These are phyloP conservation scores for Ectobius pallidus DNA, from an alignment of 2,888 invertebrate genomes.

Conservation along the genomic window DNA sequence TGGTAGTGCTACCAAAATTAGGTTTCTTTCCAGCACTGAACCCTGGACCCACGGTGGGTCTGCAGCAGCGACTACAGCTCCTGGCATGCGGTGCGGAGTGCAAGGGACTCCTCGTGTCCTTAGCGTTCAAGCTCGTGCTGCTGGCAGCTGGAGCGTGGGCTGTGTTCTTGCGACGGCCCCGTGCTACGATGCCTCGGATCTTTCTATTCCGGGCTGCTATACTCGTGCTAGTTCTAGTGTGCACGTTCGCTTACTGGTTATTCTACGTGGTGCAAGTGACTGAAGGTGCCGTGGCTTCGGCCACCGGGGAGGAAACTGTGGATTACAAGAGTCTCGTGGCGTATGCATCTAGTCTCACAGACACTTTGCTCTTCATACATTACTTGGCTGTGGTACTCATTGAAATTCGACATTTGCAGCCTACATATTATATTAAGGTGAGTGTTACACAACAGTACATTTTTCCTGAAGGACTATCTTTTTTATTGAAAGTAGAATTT, in stretches of 20 bases:
- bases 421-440: slow-evolving; percentile 83
- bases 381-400: slow-evolving; percentile 92
- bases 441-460: slow-evolving; percentile 3
- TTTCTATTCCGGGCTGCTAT: slow-evolving; percentile 89
- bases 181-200: slow-evolving; percentile 89
- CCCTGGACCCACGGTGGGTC: slow-evolving; percentile 67
- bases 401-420: slow-evolving; percentile 90
- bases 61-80: slow-evolving; percentile 71
- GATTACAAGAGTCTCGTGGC: slow-evolving; percentile 89
- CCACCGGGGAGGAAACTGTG: slow-evolving; percentile 73
- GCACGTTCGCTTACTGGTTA: slow-evolving; percentile 96
- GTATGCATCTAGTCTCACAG: slow-evolving; percentile 91
- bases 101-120: slow-evolving; percentile 89
- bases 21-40: slow-evolving; percentile 80
- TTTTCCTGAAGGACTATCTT: no score
- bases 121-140: slow-evolving; percentile 86
- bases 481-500: no score
- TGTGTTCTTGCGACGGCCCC: slow-evolving; percentile 82
- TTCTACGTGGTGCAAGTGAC: slow-evolving; percentile 94
- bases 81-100: slow-evolving; percentile 91
- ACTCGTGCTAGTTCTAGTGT: slow-evolving; percentile 85
- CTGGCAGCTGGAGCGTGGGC: slow-evolving; percentile 93
- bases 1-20: slow-evolving; percentile 93
- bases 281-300: slow-evolving; percentile 79
- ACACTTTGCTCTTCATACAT: slow-evolving; percentile 93